A percentile compares a stretch with the other conserved stretches of the same genome.
Evolutionary conservation across 2,113 vertebrate genomes (phyloP).

Genomic region (Lathamus discolor): DNA sequence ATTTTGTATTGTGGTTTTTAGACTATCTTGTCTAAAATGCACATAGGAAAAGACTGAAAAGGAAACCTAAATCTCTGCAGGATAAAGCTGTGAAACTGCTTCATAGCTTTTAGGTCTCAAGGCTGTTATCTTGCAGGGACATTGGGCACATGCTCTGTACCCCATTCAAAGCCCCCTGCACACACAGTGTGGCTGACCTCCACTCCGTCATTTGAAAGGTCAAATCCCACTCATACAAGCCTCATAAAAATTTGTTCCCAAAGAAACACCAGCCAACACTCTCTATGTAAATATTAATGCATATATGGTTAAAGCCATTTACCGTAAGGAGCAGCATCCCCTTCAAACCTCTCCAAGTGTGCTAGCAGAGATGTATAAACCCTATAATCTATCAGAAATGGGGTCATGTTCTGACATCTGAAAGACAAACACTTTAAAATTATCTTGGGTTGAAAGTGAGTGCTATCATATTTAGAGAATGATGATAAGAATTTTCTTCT

Average conservation of each 20-base stretch:
- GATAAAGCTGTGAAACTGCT: background rate
- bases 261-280: background rate
- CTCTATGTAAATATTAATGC: background rate
- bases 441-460: background rate
- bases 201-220: background rate
- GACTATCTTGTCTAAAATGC: background rate
- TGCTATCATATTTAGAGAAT: background rate
- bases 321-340: background rate
- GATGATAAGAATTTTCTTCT: background rate
- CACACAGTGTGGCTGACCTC: accelerated
- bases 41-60: background rate
- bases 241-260: background rate
- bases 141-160: background rate
- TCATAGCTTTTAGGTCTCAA: background rate
- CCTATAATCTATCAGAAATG: background rate
- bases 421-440: background rate
- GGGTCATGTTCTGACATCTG: background rate
- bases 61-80: background rate
- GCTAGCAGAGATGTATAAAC: background rate
- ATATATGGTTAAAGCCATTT: background rate
- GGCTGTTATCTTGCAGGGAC: background rate
- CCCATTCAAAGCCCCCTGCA: accelerated
- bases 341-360: background rate
- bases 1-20: background rate
- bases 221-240: background rate